Conservation (phyloP, 2,888 invertebrate genomes). For the Bedellia somnulentella region DNA sequence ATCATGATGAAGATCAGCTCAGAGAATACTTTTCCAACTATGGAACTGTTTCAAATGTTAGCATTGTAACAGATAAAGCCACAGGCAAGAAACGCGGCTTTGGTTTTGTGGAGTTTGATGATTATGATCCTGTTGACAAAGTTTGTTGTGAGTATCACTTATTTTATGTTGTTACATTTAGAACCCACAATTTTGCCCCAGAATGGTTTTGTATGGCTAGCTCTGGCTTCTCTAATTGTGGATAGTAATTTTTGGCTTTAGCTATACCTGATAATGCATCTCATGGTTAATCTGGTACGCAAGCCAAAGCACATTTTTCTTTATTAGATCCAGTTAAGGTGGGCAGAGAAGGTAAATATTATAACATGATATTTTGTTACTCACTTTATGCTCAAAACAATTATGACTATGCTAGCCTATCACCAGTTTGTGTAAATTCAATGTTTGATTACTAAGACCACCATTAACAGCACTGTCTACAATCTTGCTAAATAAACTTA, state of each 20-base stretch:
- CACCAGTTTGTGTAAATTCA: too few relatives aligned
- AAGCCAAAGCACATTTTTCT: constrained; percentile 38
- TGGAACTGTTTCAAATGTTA: constrained; percentile 82
- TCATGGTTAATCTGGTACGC: constrained; percentile 43
- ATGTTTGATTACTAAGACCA: too few relatives aligned
- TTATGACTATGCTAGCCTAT: too few relatives aligned
- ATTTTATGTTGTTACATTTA: constrained; percentile 5
- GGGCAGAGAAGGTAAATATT: too few relatives aligned
- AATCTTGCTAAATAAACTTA: too few relatives aligned
- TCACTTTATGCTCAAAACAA: too few relatives aligned
- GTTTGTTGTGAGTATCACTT: constrained; percentile 78
- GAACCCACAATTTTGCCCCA: constrained; percentile 58
- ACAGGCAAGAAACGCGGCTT: constrained; percentile 94
- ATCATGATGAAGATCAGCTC: constrained; percentile 88
- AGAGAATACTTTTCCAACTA: constrained; percentile 81
- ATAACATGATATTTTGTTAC: too few relatives aligned
- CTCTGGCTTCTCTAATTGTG: constrained; percentile 57
- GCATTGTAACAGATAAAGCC: constrained; percentile 89
- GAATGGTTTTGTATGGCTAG: constrained; percentile 38
- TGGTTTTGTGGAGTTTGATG: constrained; percentile 95
- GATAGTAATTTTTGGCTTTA: constrained; percentile 47
- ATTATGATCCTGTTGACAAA: constrained; percentile 97
- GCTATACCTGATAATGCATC: constrained; percentile 41
- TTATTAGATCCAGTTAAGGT: too few relatives aligned
- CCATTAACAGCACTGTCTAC: too few relatives aligned